Evolutionary conservation across 1,140 invertebrate species (phyloP), one percentile per base, ranked within the genome.

Genomic region (Pomacea maculata): DNA sequence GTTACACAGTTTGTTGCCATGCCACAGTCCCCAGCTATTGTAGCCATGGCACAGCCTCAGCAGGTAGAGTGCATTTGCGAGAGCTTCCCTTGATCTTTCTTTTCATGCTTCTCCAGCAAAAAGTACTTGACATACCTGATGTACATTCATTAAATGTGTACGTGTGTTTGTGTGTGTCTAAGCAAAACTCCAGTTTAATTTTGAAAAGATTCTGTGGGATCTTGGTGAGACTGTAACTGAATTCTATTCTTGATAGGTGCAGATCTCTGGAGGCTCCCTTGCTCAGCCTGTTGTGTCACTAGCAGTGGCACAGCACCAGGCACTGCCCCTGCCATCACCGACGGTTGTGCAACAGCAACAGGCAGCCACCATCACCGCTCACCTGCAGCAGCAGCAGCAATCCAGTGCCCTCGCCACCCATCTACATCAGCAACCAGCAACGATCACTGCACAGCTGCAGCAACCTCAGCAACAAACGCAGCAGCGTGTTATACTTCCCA

Each of bases 1-100:
- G 79, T 87, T 21, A 85, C 87, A 57, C 86, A 87, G 76, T 84
- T 86, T 72, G 82, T 87, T 21, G 80, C 86, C n/a, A 83, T 88
- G 15, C 87, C 55, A 55, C 87, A 86, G 63, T 78, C 84, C 7
- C 82, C 83, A 21, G 80, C 80, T 54, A 70, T 83, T 12, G 74
- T 85, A 19, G 83, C 83, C 25, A 84, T 84, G 54, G 75, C 82
- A 70, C 74, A 78, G 64, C 80, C 75, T n/a, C 84, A 85, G 34
- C 83, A 84, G 55, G 73, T 86, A 70, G 71, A 83, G 70, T 45
- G 15, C 6, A 12, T 10, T 70, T 25, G n/a, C 67, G 21, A 14
- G 1, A 70, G 11, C 67, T 70, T 70, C 34, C 15, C 34, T 45
- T 45, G 34, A 45, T 45, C 34, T 45, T 6, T 45, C 34, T 45